Percentiles rank a stretch among this genome's conserved stretches.
phyloP scores from a whole-genome alignment of 2,113 vertebrate genomes.

The Ciconia boyciana region DNA sequence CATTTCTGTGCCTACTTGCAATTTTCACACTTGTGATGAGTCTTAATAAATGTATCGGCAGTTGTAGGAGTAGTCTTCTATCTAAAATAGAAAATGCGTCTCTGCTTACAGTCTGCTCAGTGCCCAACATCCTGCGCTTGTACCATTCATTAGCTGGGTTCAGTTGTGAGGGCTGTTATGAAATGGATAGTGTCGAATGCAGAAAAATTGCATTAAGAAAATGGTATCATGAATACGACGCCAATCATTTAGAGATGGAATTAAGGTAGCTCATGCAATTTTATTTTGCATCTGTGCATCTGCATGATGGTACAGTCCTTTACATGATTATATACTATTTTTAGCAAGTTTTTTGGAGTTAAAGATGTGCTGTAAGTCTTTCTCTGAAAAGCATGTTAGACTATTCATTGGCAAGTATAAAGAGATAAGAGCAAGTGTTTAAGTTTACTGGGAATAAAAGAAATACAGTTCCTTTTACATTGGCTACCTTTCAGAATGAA shows the following conservation, averaged over 20 bases:
- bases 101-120: background rate
- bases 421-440: background rate
- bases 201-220: background rate
- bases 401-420: background rate
- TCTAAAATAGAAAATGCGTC: background rate
- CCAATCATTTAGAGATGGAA: background rate
- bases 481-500: background rate
- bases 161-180: background rate
- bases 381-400: background rate
- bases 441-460: background rate
- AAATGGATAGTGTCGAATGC: background rate
- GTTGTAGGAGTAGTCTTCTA: background rate
- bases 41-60: background rate
- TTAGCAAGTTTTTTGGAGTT: background rate
- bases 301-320: background rate
- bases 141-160: background rate
- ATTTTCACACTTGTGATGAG: background rate
- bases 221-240: background rate
- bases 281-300: background rate
- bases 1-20: background rate
- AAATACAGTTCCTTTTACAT: background rate
- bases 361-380: background rate
- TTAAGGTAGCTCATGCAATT: background rate
- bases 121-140: accelerated
- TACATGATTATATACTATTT: background rate